Percentiles rank a stretch among this genome's conserved stretches.
Evolutionary conservation across 2,888 invertebrate species (phyloP).

Genomic region (Baronia brevicornis): DNA sequence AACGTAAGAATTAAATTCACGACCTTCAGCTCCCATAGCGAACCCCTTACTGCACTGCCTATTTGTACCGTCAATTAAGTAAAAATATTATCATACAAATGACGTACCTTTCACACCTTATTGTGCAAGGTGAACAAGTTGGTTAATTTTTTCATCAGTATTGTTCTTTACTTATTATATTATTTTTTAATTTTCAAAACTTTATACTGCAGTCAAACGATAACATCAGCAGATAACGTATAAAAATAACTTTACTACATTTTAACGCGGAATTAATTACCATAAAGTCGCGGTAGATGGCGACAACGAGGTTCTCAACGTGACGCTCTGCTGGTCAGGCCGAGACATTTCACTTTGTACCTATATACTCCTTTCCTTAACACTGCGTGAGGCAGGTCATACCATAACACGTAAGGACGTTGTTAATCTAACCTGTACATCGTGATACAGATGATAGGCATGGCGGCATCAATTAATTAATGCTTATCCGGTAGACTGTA

Average conservation of each 20-base stretch:
- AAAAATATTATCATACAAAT: constrained; percentile 3
- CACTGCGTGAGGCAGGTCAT: constrained; percentile 17
- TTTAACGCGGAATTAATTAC: constrained; percentile 31
- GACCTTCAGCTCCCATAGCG: too few relatives aligned
- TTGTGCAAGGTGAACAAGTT: too few relatives aligned
- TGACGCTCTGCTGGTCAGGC: constrained; percentile 44
- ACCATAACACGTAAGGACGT: neutral
- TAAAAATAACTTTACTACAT: constrained; percentile 18
- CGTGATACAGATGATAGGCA: too few relatives aligned
- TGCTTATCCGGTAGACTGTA: too few relatives aligned
- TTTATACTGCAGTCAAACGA: constrained; percentile 14
- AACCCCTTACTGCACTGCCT: too few relatives aligned
- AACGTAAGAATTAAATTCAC: too few relatives aligned
- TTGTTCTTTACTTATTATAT: constrained; percentile 2
- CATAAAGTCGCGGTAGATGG: constrained; percentile 44
- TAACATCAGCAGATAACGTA: constrained; percentile 22
- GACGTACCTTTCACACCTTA: constrained; percentile 12
- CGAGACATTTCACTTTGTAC: constrained; percentile 51
- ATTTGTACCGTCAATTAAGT: too few relatives aligned
- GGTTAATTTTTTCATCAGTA: too few relatives aligned
- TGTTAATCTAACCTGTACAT: too few relatives aligned
- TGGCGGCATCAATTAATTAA: too few relatives aligned
- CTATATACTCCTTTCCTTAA: constrained; percentile 26
- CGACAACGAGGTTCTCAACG: constrained; percentile 54
- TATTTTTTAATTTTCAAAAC: constrained; percentile 17